Evolutionary conservation across 2,888 invertebrate genomes (phyloP).

Genomic region (Yponomeuta sedellus): DNA sequence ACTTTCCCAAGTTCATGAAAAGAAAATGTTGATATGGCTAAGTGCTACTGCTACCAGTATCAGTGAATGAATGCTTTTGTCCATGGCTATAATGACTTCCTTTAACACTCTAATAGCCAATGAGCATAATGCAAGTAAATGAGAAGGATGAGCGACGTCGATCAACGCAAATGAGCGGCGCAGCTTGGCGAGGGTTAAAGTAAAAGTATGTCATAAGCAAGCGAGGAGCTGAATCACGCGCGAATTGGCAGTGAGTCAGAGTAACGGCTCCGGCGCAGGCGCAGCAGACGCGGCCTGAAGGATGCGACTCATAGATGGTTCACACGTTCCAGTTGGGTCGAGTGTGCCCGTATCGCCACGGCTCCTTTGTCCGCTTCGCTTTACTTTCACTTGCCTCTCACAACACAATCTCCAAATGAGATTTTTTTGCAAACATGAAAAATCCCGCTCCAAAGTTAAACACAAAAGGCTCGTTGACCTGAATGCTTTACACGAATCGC

Average conservation of each 20-base stretch:
- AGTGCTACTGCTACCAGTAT: not conserved
- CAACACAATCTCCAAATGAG: not conserved
- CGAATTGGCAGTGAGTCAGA: conserved; percentile 11
- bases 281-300: conserved; percentile 16
- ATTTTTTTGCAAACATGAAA: conserved; percentile 1
- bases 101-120: not conserved
- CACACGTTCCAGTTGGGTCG: conserved; percentile 3
- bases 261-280: conserved; percentile 11
- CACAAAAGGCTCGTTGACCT: conserved; percentile 13
- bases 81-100: not conserved
- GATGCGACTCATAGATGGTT: conserved; percentile 19
- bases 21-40: too few relatives aligned
- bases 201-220: conserved; percentile 17
- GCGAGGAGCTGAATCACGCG: conserved; percentile 13
- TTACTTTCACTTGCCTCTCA: conserved; percentile 1
- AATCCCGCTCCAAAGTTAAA: not conserved
- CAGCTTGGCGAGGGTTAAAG: conserved; percentile 4
- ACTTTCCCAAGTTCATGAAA: too few relatives aligned
- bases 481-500: conserved; percentile 9
- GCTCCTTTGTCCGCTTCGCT: not conserved
- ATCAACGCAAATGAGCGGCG: conserved; percentile 1
- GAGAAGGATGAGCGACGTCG: not conserved
- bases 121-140: not conserved
- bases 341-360: not conserved
- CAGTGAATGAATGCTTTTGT: not conserved